A percentile compares a stretch with the other conserved stretches of the same genome.
phyloP scores from a whole-genome alignment of 2,888 invertebrate genomes.

The Hyposoter didymator region DNA sequence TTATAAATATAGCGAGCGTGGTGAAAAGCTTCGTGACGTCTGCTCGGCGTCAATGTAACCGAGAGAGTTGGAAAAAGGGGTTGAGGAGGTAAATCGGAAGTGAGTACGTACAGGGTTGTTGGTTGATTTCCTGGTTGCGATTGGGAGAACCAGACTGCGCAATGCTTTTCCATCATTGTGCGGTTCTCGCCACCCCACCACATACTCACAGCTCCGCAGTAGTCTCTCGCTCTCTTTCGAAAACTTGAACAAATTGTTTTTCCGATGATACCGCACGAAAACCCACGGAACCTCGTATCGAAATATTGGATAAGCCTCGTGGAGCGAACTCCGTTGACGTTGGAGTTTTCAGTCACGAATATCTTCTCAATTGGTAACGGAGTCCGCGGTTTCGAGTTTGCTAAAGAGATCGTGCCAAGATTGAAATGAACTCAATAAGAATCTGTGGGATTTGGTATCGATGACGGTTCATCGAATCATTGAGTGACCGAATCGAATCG shows the following conservation, averaged over 20 bases:
- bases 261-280: constrained; percentile 3
- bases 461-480: background rate
- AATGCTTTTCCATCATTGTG: constrained; percentile 50
- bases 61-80: constrained; percentile 25
- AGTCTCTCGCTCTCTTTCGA: background rate
- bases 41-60: constrained; percentile 57
- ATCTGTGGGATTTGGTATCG: background rate
- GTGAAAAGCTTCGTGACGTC: constrained; percentile 43
- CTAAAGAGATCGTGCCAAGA: background rate
- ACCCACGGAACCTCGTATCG: constrained; percentile 3
- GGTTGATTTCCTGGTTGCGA: constrained; percentile 46
- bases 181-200: constrained; percentile 16
- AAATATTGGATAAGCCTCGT: constrained; percentile 11
- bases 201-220: background rate
- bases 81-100: constrained; percentile 18
- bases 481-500: background rate
- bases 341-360: background rate
- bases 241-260: constrained; percentile 46
- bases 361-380: background rate
- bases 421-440: background rate
- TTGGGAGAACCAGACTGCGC: constrained; percentile 45
- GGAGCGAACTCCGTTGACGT: background rate
- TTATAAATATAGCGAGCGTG: constrained; percentile 22
- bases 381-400: background rate
- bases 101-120: constrained; percentile 25